These are phyloP conservation scores for Epinephelus lanceolatus DNA, from an alignment of 2,113 vertebrate genomes.

Conservation along the genomic window DNA sequence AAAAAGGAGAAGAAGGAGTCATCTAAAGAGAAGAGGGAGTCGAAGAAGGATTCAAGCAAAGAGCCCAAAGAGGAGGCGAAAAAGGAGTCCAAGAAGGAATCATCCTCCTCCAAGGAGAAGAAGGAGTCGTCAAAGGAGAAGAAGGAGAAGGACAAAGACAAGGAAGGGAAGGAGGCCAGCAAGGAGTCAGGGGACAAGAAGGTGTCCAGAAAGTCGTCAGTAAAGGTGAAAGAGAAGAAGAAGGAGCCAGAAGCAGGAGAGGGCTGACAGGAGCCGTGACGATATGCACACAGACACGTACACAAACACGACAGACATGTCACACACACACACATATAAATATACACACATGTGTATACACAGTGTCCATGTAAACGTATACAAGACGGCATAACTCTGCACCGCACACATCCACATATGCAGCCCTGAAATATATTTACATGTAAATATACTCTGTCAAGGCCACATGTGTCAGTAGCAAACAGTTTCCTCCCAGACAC, in stretches of 20 bases:
- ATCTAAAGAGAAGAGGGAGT: conserved; percentile 72
- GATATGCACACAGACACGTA: conserved; percentile 18
- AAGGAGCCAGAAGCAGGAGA: conserved; percentile 77
- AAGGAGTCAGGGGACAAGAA: conserved; percentile 75
- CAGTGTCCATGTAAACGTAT: conserved; percentile 31
- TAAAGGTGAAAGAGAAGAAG: conserved; percentile 84
- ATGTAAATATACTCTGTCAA: conserved; percentile 42
- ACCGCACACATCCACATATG: not conserved
- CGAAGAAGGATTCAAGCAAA: conserved; percentile 67
- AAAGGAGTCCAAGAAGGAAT: conserved; percentile 73
- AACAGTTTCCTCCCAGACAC: conserved; percentile 53
- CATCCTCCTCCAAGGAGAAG: conserved; percentile 68
- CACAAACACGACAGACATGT: conserved; percentile 14
- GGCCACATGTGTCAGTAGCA: conserved; percentile 35
- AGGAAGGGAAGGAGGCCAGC: conserved; percentile 69
- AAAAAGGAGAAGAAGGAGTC: conserved; percentile 74
- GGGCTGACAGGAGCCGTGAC: conserved; percentile 52
- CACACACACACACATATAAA: conserved; percentile 5
- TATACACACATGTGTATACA: conserved; percentile 19
- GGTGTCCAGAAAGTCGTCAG: conserved; percentile 76
- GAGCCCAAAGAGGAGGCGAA: conserved; percentile 70
- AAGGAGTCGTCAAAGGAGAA: conserved; percentile 73
- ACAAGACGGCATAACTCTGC: not conserved
- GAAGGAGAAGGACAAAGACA: conserved; percentile 78
- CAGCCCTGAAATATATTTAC: conserved; percentile 34